Percentiles rank a stretch among this genome's conserved stretches.
phyloP scores from a whole-genome alignment of 2,888 invertebrate genomes.

The Leptopterna dolabrata region DNA sequence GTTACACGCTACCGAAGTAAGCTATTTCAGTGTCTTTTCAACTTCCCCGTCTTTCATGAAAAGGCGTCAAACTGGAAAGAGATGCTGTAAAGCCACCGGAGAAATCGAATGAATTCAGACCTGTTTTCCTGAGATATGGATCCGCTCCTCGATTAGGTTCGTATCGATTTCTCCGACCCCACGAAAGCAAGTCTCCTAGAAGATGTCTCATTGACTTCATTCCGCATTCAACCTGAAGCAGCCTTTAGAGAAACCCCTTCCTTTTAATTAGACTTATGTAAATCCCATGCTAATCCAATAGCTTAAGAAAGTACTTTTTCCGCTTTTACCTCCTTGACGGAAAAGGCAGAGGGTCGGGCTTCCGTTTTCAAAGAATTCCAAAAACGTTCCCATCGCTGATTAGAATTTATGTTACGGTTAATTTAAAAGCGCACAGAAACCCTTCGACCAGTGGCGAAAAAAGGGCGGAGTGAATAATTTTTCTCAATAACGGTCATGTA shows the following conservation, averaged over 20 bases:
- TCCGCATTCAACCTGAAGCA: conserved; percentile 34
- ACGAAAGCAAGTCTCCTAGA: neutral
- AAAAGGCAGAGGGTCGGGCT: neutral
- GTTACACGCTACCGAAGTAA: too few relatives aligned
- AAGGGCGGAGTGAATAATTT: conserved; percentile 15
- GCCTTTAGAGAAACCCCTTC: neutral
- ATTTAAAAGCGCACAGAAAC: conserved; percentile 18
- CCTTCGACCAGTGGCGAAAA: neutral
- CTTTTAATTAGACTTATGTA: conserved; percentile 37
- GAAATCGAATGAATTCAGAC: neutral
- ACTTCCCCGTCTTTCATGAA: neutral
- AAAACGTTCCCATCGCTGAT: conserved; percentile 9
- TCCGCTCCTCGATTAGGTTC: neutral
- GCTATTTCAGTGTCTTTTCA: too few relatives aligned
- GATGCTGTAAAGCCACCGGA: neutral
- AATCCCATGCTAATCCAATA: conserved; percentile 45
- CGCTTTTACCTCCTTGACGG: neutral
- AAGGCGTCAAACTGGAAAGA: neutral
- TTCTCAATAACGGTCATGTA: conserved; percentile 21
- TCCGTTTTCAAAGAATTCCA: neutral
- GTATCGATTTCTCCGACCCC: neutral
- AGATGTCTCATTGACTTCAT: conserved; percentile 26
- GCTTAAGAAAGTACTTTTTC: conserved; percentile 35
- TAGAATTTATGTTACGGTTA: conserved; percentile 43
- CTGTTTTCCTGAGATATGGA: neutral